Base-by-base conservation (phyloP, 92 coral and sea anemone species). In the Porites cylindrica region DNA sequence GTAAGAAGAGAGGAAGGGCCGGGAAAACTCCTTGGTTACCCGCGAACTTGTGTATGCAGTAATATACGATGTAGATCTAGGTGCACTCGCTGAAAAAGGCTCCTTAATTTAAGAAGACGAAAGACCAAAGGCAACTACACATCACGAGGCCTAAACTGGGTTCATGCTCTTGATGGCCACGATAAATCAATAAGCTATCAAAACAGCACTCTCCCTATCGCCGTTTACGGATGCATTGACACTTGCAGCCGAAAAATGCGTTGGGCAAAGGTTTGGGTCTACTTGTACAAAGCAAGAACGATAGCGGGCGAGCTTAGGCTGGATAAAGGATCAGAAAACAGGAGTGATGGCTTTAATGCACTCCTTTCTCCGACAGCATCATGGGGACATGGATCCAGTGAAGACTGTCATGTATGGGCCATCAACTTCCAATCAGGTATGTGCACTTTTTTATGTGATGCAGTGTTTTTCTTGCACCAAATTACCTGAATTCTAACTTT, bases 151-250 rank as follows among this genome's bases (percentile, higher is more conserved):
- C 71, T 79, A 19, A 80, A 87, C 86, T 80, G 63, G 23, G 82
- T 72, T 38, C 86, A 88, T 60, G 76, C 87, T 29, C 91, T 76
- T 29, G 88, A 82, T 82, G 83, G 83, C 73, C 88, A 82, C 82
- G 87, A 73, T 71, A 73, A 90, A 76, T 51, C 67, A 21, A 81
- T 86, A 80, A 83, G 93, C 8, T 85, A 78, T 86, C 90, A 80
- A 58, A 85, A 81, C 32, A 29, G 65, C 69, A 90, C 90, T n/a
- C 80, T 90, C 64, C 87, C 79, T 12, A 73, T 90, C 54, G 87
- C 84, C 16, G 81, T 83, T 71, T 83, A 83, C 16, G 80, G 87
- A 0, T 83, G 87, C 68, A 71, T 83, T 23, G 87, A 83, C 52
- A 83, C 87, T 16, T 71, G 80, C 16, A 83, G 87, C 63, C 63